Percentiles rank a stretch among this genome's conserved stretches.
Conservation (phyloP, 2,797 vertebrate species). For the Hippoglossus hippoglossus region DNA sequence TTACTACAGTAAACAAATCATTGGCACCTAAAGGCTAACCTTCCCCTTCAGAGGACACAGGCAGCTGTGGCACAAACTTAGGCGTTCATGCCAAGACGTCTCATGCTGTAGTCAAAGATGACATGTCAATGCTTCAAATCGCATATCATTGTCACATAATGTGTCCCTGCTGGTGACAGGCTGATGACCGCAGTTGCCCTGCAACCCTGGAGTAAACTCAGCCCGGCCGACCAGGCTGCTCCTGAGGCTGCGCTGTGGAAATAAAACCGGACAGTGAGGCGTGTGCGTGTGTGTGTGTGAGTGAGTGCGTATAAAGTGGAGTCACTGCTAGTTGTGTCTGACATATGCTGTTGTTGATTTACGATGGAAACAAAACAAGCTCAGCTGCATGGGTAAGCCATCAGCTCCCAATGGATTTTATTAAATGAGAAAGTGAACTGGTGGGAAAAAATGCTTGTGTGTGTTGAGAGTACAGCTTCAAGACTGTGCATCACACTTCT, state of each 20-base stretch:
- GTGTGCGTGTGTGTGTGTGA: neutral
- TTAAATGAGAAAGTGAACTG: conserved; percentile 15
- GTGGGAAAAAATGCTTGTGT: neutral
- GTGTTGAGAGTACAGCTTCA: neutral
- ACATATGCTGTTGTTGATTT: conserved; percentile 44
- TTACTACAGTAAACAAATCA: conserved; percentile 66
- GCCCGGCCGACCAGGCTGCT: conserved; percentile 14
- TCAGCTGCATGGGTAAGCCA: conserved; percentile 8
- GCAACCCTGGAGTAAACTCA: conserved; percentile 42
- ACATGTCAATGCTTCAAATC: conserved; percentile 68
- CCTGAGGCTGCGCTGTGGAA: conserved; percentile 18
- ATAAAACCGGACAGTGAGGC: conserved; percentile 28
- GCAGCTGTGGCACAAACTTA: conserved; percentile 69
- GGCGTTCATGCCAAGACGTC: conserved; percentile 60
- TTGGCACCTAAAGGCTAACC: conserved; percentile 50
- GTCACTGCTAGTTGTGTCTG: conserved; percentile 18
- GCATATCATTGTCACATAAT: conserved; percentile 74
- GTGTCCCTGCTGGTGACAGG: conserved; percentile 70
- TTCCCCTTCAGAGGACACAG: conserved; percentile 48
- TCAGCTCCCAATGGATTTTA: conserved; percentile 12
- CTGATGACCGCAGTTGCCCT: conserved; percentile 60
- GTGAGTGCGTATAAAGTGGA: conserved; percentile 7
- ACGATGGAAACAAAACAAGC: conserved; percentile 16
- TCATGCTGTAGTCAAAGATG: conserved; percentile 69
- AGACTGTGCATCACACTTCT: neutral